phyloP scores from a whole-genome alignment of 2,797 vertebrate species.

The Gymnothorax reevesii region DNA sequence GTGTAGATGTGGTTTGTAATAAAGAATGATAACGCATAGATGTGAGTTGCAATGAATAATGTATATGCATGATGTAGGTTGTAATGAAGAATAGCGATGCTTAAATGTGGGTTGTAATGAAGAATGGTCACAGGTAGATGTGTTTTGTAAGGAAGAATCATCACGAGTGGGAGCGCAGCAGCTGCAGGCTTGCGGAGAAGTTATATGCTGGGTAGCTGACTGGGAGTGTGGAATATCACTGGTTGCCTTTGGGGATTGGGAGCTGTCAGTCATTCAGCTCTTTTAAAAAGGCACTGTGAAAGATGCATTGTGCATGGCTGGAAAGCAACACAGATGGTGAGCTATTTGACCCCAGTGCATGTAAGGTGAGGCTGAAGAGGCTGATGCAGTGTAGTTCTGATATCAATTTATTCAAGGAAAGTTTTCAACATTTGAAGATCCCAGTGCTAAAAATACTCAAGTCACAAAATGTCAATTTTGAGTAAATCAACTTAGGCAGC shows the following conservation, averaged over 20 bases:
- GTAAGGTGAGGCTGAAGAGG: not conserved
- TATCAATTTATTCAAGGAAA: not conserved
- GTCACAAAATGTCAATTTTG: too few species aligned
- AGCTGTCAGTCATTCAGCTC: not conserved
- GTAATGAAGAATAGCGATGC: not conserved
- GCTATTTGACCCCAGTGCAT: not conserved
- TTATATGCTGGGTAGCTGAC: conserved; percentile 47
- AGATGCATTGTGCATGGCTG: not conserved
- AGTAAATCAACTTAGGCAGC: too few species aligned
- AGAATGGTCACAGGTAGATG: not conserved
- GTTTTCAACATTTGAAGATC: too few species aligned
- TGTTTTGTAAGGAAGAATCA: too few species aligned
- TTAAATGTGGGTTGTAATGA: not conserved
- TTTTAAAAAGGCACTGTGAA: not conserved
- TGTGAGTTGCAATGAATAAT: not conserved
- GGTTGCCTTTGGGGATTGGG: conserved; percentile 27
- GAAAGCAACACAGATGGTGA: not conserved
- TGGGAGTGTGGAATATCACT: conserved; percentile 59
- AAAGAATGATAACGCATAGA: not conserved
- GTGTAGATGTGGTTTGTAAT: not conserved
- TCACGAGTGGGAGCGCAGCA: conserved; percentile 28
- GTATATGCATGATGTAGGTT: not conserved
- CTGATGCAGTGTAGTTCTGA: not conserved
- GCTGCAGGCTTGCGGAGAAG: conserved; percentile 9
- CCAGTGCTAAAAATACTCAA: too few species aligned